phyloP scores from a whole-genome alignment of 2,797 vertebrate species.

The Holocentrus rufus region DNA sequence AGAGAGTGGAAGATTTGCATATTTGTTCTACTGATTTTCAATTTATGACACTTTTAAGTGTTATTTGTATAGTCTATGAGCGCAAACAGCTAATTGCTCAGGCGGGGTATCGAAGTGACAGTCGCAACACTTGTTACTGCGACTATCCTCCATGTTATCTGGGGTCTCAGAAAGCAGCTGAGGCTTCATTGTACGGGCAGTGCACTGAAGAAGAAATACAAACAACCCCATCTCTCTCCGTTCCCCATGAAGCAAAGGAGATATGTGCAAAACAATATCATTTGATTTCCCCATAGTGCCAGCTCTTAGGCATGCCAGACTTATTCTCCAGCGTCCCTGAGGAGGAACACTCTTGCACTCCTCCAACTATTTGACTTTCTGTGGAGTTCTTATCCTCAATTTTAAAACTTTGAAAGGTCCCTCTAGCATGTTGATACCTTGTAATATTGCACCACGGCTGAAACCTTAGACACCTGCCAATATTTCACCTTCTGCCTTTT shows the following conservation, averaged over 20 bases:
- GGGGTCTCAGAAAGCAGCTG: constrained; percentile 24
- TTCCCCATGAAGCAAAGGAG: constrained; percentile 47
- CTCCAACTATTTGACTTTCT: constrained; percentile 33
- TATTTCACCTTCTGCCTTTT: neutral
- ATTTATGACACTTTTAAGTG: constrained; percentile 55
- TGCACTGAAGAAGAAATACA: constrained; percentile 24
- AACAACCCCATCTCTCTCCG: constrained; percentile 28
- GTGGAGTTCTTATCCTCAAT: constrained; percentile 35
- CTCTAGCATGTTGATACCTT: constrained; percentile 5
- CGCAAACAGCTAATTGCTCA: constrained; percentile 37
- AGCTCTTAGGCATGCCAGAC: constrained; percentile 51
- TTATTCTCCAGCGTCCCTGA: constrained; percentile 48
- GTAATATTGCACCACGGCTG: neutral
- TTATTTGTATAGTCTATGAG: constrained; percentile 32
- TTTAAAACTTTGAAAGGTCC: constrained; percentile 27
- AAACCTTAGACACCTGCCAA: neutral
- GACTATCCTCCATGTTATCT: constrained; percentile 18
- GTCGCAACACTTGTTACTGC: constrained; percentile 51
- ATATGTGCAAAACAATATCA: constrained; percentile 61
- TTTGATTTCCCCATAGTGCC: constrained; percentile 63
- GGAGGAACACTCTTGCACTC: constrained; percentile 46
- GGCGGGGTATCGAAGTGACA: constrained; percentile 56
- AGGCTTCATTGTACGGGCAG: constrained; percentile 23
- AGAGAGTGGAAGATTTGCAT: constrained; percentile 39
- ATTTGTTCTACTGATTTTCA: constrained; percentile 53